Percentiles rank a stretch among this genome's conserved stretches.
phyloP scores from a whole-genome alignment of 2,888 invertebrate genomes.

The Chydorus sphaericus region DNA sequence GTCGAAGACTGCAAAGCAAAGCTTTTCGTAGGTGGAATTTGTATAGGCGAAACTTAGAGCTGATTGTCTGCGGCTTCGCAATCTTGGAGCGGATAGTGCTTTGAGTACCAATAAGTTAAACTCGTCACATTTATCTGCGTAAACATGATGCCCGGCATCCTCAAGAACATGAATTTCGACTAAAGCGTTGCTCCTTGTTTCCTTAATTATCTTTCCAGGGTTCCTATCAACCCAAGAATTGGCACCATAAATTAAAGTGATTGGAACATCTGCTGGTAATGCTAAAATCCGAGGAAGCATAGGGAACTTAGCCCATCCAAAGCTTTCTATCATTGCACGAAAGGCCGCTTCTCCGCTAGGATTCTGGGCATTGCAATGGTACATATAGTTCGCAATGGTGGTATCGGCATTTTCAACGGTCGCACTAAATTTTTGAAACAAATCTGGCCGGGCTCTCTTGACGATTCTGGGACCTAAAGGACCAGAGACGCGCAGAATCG shows the following conservation, averaged over 20 bases:
- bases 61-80: conserved; percentile 38
- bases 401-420: conserved; percentile 49
- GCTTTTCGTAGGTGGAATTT: too few species aligned
- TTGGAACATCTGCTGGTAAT: conserved; percentile 52
- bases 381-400: conserved; percentile 75
- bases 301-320: conserved; percentile 94
- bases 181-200: conserved; percentile 45
- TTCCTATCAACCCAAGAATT: conserved; percentile 83
- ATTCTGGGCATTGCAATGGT: conserved; percentile 85
- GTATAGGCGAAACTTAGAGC: not conserved
- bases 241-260: conserved; percentile 82
- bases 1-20: too few species aligned
- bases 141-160: conserved; percentile 89
- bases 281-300: conserved; percentile 65
- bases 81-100: too few species aligned
- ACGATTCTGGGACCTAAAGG: conserved; percentile 74
- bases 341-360: conserved; percentile 90
- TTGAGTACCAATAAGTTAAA: conserved; percentile 73
- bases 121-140: conserved; percentile 72
- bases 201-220: conserved; percentile 60
- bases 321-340: conserved; percentile 68
- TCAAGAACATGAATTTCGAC: conserved; percentile 69
- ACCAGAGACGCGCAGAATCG: conserved; percentile 76
- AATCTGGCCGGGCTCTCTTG: conserved; percentile 70
- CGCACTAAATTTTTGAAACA: conserved; percentile 61